Base-by-base conservation (phyloP, 2,113 vertebrate species). In the Narcine bancroftii region DNA sequence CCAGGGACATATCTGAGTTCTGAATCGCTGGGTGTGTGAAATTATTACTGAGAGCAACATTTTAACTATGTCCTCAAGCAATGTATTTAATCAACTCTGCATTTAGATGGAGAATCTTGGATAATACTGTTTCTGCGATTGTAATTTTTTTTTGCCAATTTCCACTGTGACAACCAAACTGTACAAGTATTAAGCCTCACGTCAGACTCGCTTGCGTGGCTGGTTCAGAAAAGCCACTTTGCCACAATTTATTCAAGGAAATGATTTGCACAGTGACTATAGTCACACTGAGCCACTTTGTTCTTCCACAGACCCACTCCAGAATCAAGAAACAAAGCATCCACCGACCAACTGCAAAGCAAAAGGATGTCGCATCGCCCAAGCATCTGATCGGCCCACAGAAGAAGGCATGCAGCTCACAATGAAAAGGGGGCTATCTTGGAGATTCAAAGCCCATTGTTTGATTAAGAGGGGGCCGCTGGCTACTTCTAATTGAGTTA, bases 381-480 rank as follows among this genome's bases (percentile, higher is more conserved):
- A 45, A 69, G 89, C 24, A 91, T 91, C 89, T 91, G 89, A 91
- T 10, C 89, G 42, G 65, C 89, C 89, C 89, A 91, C 89, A 26
- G 65, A 29, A 21, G 42, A 33, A 91, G 5, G 89, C 63, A 91
- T 42, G 65, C 89, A 45, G 60, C 66, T 36, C 66, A 63, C 5
- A 45, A 45, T 91, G 42, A 39, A n/a, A 69, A 39, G 42, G 33
- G 65, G 63, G 63, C 21, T 5, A 33, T 47, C 24, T 91, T 5
- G 60, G 60, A 36, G 15, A 19, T 69, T 66, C 89, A 91, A 69
- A 91, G 65, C 65, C 89, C 45, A 47, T 26, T 45, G 24, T 91
- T 91, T 69, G 6, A 66, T 42, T 47, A 33, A 65, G 89, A 66
- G 89, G 89, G 26, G 89, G 89, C 39, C 29, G 89, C 26, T 91